Evolutionary conservation across 2,888 invertebrate genomes (phyloP).

Genomic region (Endomychus coccineus): DNA sequence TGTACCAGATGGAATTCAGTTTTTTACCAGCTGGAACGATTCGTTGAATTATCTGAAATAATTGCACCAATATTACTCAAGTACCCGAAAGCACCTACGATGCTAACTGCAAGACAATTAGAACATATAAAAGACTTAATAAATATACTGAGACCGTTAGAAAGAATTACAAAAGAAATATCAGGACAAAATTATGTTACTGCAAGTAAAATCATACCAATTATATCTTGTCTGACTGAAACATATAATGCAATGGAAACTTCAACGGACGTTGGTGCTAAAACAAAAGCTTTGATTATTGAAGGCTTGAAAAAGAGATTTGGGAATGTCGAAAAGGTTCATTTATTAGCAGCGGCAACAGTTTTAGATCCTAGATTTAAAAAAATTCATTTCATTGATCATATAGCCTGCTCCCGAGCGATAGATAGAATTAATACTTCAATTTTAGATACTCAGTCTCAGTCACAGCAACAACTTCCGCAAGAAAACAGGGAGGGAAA

Average conservation of each 20-base stretch:
- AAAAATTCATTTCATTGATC: slow-evolving; percentile 18
- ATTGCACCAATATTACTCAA: slow-evolving; percentile 23
- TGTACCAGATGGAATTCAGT: slow-evolving; percentile 29
- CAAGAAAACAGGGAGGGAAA: slow-evolving; percentile 25
- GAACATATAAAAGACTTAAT: slow-evolving; percentile 24
- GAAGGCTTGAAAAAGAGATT: slow-evolving; percentile 14
- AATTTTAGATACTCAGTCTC: slow-evolving; percentile 23
- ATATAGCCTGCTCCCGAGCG: slow-evolving; percentile 13
- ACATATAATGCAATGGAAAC: slow-evolving; percentile 28
- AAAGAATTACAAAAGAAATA: slow-evolving; percentile 28
- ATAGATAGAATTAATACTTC: slow-evolving; percentile 21
- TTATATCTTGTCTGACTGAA: slow-evolving; percentile 27
- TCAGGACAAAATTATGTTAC: slow-evolving; percentile 29
- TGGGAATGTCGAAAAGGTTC: slow-evolving; percentile 9
- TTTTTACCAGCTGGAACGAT: slow-evolving; percentile 25
- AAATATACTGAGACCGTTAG: slow-evolving; percentile 27
- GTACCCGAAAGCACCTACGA: slow-evolving; percentile 28
- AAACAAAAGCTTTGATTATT: slow-evolving; percentile 3
- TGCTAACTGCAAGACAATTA: slow-evolving; percentile 26
- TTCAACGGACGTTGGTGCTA: slow-evolving; percentile 18
- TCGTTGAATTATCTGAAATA: slow-evolving; percentile 21
- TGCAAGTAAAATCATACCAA: slow-evolving; percentile 30
- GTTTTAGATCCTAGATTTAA: slow-evolving; percentile 21
- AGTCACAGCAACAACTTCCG: slow-evolving; percentile 22
- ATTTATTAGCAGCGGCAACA: slow-evolving; percentile 16